phyloP scores from a whole-genome alignment of 2,113 vertebrate genomes.

The Rhinichthys klamathensis region DNA sequence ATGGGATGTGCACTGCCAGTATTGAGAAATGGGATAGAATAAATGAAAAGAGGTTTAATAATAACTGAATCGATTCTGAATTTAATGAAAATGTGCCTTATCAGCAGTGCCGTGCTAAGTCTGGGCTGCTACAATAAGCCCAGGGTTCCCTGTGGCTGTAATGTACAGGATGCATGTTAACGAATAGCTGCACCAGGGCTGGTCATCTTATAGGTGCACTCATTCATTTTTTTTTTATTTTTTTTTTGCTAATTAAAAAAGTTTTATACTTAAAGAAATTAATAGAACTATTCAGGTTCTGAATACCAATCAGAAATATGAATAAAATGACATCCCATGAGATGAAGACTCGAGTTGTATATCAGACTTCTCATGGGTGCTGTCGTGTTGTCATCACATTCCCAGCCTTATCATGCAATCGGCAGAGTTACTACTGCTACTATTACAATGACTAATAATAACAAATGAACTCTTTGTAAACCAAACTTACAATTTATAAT shows the following conservation, averaged over 20 bases:
- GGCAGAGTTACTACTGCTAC: no score
- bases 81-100: constrained; percentile 57
- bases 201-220: constrained; percentile 39
- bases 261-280: neutral
- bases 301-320: neutral
- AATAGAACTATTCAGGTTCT: constrained; percentile 3
- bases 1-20: constrained; percentile 38
- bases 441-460: no score
- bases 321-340: neutral
- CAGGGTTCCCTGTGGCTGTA: constrained; percentile 23
- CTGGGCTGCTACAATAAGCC: constrained; percentile 24
- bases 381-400: no score
- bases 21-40: constrained; percentile 37
- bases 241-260: constrained; percentile 25
- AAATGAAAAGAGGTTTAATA: constrained; percentile 53
- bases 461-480: no score
- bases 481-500: no score
- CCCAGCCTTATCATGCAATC: neutral
- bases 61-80: constrained; percentile 51
- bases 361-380: neutral
- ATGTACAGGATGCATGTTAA: constrained; percentile 11
- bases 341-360: neutral
- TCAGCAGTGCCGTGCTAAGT: constrained; percentile 31
- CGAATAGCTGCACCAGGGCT: constrained; percentile 29
- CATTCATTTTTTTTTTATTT: neutral